A percentile compares a stretch with the other conserved stretches of the same genome.
Evolutionary conservation across 2,797 vertebrate species (phyloP).

Genomic region (Cossypha niveicapilla): DNA sequence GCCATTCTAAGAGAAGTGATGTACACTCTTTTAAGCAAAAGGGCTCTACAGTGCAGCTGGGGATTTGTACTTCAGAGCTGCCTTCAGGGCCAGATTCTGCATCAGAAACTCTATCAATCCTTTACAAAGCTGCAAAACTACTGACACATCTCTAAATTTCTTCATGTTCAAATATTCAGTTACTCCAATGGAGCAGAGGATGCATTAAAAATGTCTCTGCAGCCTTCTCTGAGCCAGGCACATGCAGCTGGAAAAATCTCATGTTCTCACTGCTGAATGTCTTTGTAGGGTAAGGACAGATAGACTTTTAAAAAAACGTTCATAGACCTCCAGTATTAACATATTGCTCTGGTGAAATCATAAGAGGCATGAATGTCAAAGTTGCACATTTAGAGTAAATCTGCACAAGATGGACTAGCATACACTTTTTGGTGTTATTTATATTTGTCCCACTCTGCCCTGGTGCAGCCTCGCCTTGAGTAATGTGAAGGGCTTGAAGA

Average conservation of each 20-base stretch:
- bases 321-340: neutral
- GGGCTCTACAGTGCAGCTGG: neutral
- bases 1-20: neutral
- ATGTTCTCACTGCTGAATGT: neutral
- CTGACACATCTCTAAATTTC: neutral
- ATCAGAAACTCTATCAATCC: neutral
- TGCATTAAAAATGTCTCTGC: neutral
- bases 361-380: neutral
- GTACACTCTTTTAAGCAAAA: neutral
- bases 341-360: neutral
- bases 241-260: neutral
- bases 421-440: neutral
- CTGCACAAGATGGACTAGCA: neutral
- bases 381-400: neutral
- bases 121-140: constrained; percentile 2
- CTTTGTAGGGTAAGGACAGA: neutral
- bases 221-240: neutral
- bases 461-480: too few species aligned
- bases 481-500: accelerated
- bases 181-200: neutral
- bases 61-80: constrained; percentile 2
- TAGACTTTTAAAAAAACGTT: neutral
- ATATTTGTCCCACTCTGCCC: neutral
- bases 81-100: neutral
- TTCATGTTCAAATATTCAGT: neutral